Conservation (phyloP, 2,113 vertebrate genomes). For the Elaphurus davidianus region DNA sequence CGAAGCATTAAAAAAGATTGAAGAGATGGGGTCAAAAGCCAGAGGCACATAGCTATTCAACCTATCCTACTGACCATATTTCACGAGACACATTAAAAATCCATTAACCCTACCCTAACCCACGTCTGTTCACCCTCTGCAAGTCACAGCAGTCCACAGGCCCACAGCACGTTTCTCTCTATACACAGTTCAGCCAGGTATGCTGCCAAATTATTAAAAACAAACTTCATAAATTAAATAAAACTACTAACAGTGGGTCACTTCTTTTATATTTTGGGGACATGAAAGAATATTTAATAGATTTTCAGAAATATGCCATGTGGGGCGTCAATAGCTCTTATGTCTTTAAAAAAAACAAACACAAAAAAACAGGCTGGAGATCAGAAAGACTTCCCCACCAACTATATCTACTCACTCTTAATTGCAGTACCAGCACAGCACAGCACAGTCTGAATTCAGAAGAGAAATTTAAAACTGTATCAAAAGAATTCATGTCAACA, state of each 20-base stretch:
- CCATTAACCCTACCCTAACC: background rate
- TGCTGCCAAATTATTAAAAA: slow-evolving; percentile 9
- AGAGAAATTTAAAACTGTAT: background rate
- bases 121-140: background rate
- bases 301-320: slow-evolving; percentile 2
- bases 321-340: slow-evolving; percentile 3
- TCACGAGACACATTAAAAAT: background rate
- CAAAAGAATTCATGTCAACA: background rate
- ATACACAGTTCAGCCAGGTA: background rate
- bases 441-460: background rate
- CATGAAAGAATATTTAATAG: slow-evolving; percentile 10
- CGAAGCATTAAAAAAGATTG: slow-evolving; percentile 30
- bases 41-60: slow-evolving; percentile 47
- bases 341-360: background rate
- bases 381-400: background rate
- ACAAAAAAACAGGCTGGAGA: background rate
- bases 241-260: slow-evolving; percentile 13
- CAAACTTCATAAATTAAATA: slow-evolving; percentile 41
- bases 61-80: background rate
- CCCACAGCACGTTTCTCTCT: background rate
- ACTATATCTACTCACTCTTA: background rate
- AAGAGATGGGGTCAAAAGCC: slow-evolving; percentile 52
- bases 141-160: background rate
- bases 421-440: background rate
- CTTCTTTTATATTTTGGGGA: slow-evolving; percentile 2